Conservation (phyloP, 2,113 vertebrate genomes). For the Tinamus guttatus region DNA sequence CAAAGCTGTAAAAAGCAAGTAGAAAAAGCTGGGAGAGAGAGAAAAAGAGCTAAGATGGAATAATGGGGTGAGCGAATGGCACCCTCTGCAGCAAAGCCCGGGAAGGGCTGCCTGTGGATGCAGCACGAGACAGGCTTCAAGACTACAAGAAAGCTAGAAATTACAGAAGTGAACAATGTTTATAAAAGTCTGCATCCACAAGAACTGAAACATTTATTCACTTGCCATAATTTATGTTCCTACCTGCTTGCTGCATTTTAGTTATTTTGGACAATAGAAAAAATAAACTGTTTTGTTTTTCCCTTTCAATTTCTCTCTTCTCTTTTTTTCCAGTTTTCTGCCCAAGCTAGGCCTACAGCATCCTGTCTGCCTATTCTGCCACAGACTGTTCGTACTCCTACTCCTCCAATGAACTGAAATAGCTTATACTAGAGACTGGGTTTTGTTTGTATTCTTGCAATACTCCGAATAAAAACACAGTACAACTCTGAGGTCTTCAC, state of each 20-base stretch:
- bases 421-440: not conserved
- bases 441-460: not conserved
- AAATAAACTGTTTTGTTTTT: not conserved
- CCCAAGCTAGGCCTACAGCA: not conserved
- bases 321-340: not conserved
- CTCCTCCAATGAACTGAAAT: not conserved
- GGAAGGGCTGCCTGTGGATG: not conserved
- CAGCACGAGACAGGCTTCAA: not conserved
- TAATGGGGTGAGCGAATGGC: accelerated
- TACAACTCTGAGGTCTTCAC: not conserved
- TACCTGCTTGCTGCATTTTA: not conserved
- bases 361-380: not conserved
- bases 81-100: not conserved
- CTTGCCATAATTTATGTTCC: not conserved
- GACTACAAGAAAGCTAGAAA: not conserved
- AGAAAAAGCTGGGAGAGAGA: not conserved
- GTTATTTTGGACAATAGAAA: not conserved
- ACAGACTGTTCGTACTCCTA: not conserved
- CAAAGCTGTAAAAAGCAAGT: not conserved
- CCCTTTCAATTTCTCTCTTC: not conserved
- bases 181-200: not conserved
- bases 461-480: not conserved
- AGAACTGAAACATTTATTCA: not conserved
- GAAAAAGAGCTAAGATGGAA: not conserved
- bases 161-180: not conserved